A percentile compares a stretch with the other conserved stretches of the same genome.
These are phyloP conservation scores for Drosophila navojoa DNA, from an alignment of 1,140 invertebrate species.

Conservation along the genomic window DNA sequence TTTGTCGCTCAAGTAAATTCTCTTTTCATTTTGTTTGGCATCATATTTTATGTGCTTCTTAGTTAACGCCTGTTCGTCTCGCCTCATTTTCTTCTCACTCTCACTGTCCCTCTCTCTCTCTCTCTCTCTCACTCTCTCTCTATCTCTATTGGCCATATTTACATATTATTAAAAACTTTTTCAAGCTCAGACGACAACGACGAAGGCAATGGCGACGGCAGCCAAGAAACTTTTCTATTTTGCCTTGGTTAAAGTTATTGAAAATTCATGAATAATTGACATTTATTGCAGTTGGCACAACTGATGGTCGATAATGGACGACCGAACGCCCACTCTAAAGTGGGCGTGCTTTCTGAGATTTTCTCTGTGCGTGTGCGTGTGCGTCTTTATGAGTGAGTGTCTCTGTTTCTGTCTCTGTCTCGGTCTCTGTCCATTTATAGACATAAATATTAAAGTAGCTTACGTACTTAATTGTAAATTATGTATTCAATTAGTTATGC, in stretches of 20 bases:
- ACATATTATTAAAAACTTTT: constrained; percentile 80
- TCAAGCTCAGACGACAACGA: constrained; percentile 45
- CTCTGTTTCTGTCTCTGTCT: constrained; percentile 15
- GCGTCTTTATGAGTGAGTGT: constrained; percentile 24
- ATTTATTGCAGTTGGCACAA: constrained; percentile 82
- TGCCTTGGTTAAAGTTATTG: constrained; percentile 72
- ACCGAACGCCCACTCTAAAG: not conserved
- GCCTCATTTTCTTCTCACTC: constrained; percentile 12
- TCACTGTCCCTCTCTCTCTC: constrained; percentile 4
- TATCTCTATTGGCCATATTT: constrained; percentile 61
- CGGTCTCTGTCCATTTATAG: constrained; percentile 53
- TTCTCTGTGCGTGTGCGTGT: constrained; percentile 11
- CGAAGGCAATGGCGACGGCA: constrained; percentile 18
- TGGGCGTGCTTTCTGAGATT: constrained; percentile 5
- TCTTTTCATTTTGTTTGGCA: constrained; percentile 74
- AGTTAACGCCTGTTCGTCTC: constrained; percentile 62
- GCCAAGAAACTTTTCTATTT: constrained; percentile 71
- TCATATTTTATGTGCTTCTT: constrained; percentile 74
- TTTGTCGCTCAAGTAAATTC: constrained; percentile 59
- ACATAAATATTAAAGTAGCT: constrained; percentile 82
- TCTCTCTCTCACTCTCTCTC: not conserved
- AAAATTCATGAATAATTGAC: constrained; percentile 82
- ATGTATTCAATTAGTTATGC: constrained; percentile 78
- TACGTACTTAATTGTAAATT: constrained; percentile 80
- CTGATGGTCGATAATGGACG: constrained; percentile 75